Evolutionary conservation across 1,140 invertebrate genomes (phyloP).

Genomic region (Leptopilina boulardi): DNA sequence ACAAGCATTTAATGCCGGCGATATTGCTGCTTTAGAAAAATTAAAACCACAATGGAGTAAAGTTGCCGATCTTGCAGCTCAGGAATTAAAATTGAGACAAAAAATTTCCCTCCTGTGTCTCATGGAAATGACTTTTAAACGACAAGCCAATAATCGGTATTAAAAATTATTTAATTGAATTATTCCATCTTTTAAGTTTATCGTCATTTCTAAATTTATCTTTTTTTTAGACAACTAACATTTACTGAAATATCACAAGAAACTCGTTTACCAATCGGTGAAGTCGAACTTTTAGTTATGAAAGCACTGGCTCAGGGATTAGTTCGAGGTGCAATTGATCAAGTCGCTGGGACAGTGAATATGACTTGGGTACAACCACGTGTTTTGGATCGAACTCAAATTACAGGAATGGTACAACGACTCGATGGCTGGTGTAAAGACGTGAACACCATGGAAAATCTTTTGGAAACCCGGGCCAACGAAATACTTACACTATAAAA

Average conservation of each 20-base stretch:
- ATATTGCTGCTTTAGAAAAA: slow-evolving; percentile 90
- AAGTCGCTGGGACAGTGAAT: slow-evolving; percentile 87
- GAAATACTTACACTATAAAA: slow-evolving; percentile 87
- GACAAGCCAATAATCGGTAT: slow-evolving; percentile 81
- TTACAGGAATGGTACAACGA: slow-evolving; percentile 86
- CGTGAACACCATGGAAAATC: slow-evolving; percentile 87
- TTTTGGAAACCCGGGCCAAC: slow-evolving; percentile 88
- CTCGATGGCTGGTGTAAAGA: slow-evolving; percentile 89
- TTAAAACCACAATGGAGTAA: slow-evolving; percentile 88
- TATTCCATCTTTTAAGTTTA: slow-evolving; percentile 32
- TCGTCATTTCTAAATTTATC: not conserved
- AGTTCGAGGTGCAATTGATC: slow-evolving; percentile 96
- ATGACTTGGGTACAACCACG: slow-evolving; percentile 93
- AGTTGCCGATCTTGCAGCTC: slow-evolving; percentile 91
- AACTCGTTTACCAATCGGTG: slow-evolving; percentile 86
- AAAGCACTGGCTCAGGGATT: slow-evolving; percentile 97
- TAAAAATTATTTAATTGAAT: slow-evolving; percentile 30
- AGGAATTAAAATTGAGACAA: slow-evolving; percentile 89
- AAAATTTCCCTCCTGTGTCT: slow-evolving; percentile 97
- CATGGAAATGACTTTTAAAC: slow-evolving; percentile 94
- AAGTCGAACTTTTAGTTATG: slow-evolving; percentile 98
- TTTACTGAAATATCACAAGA: slow-evolving; percentile 94
- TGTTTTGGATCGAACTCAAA: slow-evolving; percentile 87
- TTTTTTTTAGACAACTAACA: slow-evolving; percentile 83
- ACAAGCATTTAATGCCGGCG: slow-evolving; percentile 94